Base-by-base conservation (phyloP, 2,113 vertebrate species). In the Ibidorhyncha struthersii region DNA sequence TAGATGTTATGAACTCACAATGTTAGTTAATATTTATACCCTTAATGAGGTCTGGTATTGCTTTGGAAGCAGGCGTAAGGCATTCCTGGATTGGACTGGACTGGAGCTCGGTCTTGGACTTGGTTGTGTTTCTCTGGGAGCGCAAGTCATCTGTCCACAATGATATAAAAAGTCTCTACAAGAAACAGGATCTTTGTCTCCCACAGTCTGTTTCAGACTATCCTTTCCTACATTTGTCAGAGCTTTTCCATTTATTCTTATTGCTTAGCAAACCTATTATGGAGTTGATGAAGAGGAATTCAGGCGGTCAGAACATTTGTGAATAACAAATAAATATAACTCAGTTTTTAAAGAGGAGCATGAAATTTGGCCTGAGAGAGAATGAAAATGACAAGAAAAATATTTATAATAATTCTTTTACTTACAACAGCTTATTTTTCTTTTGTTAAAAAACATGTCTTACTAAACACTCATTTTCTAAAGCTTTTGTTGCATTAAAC, bases 401-500 rank as follows among this genome's bases (percentile, higher is more conserved):
- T 84, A 91, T 90, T 95, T 82, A 53, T 90, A 83, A 92, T 38
- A 93, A 65, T 86, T 96, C 80, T 97, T 15, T 22, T 90, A 77
- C 65, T 90, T 85, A 49, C 4, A 56, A 71, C 66, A 58, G 84
- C 62, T 82, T 91, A 36, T 89, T 97, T 92, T 90, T 83, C 94
- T 95, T 97, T 91, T 84, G 61, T 86, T 50, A 92, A 96, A 90
- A 74, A 97, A 29, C 10, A 50, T 74, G n/a, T 56, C 61, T 71
- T 76, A 71, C 56, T 93, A 92, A 93, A 94, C 55, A 93, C 84
- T 92, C 61, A 90, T 97, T 97, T 97, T 96, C 76, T 93, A 81
- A 95, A 92, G 77, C 52, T 96, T 86, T 94, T 82, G 79, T 93
- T 45, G 32, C 77, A 96, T 97, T 96, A 96, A 97, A 86, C 86